Evolutionary conservation across 2,888 invertebrate genomes (phyloP).

Genomic region (Arrhopalites spinosus): DNA sequence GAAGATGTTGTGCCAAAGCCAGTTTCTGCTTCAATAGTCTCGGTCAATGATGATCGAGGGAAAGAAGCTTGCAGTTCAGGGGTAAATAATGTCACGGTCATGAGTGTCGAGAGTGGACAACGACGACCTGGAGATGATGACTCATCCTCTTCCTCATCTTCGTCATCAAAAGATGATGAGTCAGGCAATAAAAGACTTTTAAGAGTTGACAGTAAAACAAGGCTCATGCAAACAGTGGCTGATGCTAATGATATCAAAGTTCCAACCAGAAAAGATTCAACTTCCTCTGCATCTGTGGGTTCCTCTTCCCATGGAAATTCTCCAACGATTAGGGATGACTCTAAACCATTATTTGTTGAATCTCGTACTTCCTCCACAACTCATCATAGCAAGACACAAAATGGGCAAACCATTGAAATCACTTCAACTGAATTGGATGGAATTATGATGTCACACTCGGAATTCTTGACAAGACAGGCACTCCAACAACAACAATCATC

Average conservation of each 20-base stretch:
- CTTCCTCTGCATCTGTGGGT: slow-evolving; percentile 43
- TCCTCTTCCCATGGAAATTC: slow-evolving; percentile 44
- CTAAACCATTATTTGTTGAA: slow-evolving; percentile 21
- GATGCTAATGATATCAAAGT: slow-evolving; percentile 55
- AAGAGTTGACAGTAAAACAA: slow-evolving; percentile 55
- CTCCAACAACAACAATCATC: slow-evolving; percentile 10
- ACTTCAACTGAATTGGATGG: slow-evolving; percentile 56
- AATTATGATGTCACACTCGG: slow-evolving; percentile 57
- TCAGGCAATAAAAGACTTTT: slow-evolving; percentile 35
- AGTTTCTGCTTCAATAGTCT: neutral
- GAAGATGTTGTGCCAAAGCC: neutral
- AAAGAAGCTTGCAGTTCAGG: too few species aligned
- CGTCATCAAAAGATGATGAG: too few species aligned
- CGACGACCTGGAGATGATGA: neutral
- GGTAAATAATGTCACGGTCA: slow-evolving; percentile 17
- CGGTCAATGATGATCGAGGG: too few species aligned
- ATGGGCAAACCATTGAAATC: slow-evolving; percentile 56
- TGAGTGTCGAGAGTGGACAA: neutral
- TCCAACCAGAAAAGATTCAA: slow-evolving; percentile 48
- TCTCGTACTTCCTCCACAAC: neutral
- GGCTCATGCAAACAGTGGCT: slow-evolving; percentile 53
- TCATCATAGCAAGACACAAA: neutral
- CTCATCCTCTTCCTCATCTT: too few species aligned
- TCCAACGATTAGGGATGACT: slow-evolving; percentile 43
- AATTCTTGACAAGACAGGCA: slow-evolving; percentile 55